These are phyloP conservation scores for Drosophila grimshawi DNA, from an alignment of 1,140 invertebrate genomes.

Conservation along the genomic window DNA sequence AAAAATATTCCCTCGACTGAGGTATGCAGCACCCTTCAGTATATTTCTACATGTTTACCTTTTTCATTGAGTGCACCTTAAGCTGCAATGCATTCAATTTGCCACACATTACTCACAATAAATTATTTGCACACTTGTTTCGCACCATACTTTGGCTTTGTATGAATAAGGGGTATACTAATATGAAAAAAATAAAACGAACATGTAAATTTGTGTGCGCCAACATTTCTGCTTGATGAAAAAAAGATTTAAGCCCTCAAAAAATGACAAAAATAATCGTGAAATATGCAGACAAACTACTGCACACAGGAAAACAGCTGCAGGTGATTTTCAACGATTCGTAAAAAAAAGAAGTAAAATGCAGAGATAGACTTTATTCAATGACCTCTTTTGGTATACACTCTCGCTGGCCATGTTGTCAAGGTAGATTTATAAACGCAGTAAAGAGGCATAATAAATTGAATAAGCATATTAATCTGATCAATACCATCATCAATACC, in stretches of 20 bases:
- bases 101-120: too few species aligned
- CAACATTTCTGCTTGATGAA: conserved; percentile 5
- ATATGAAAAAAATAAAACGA: conserved; percentile 2
- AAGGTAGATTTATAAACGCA: neutral
- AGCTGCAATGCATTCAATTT: too few species aligned
- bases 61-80: neutral
- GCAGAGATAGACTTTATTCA: neutral
- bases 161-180: neutral
- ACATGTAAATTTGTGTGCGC: conserved; percentile 15
- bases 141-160: neutral
- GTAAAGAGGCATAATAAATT: conserved; percentile 7
- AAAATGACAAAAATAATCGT: conserved; percentile 31
- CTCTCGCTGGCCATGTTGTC: neutral
- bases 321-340: conserved; percentile 67
- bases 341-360: conserved; percentile 47
- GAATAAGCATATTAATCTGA: neutral
- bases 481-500: too few species aligned
- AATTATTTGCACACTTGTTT: neutral
- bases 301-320: conserved; percentile 61
- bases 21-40: too few species aligned
- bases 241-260: conserved; percentile 31
- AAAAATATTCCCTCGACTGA: neutral
- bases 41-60: too few species aligned
- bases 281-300: conserved; percentile 47
- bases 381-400: neutral